These are phyloP conservation scores for Ellobium chinense DNA, from an alignment of 2,888 invertebrate genomes.

Conservation along the genomic window DNA sequence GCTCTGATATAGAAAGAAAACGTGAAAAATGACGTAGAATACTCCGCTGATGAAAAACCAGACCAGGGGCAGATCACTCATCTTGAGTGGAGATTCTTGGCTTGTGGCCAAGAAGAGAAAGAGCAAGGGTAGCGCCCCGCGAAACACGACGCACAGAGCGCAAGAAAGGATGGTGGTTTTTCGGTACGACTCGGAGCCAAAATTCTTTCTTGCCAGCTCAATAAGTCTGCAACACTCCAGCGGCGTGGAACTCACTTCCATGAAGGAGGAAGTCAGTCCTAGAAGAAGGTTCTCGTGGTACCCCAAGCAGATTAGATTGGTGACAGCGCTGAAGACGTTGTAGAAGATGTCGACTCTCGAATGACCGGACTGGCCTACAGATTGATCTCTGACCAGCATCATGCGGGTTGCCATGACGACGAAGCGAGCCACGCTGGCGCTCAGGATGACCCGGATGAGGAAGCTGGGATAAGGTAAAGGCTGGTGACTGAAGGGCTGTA, in stretches of 20 bases:
- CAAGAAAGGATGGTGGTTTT: conserved; percentile 5
- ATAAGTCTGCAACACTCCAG: not conserved
- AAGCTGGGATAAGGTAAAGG: conserved; percentile 19
- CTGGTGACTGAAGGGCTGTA: conserved; percentile 29
- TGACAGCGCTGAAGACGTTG: not conserved
- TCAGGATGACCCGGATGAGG: conserved; percentile 22
- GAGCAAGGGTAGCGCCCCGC: not conserved
- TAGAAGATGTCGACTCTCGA: not conserved
- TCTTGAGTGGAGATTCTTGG: conserved; percentile 16
- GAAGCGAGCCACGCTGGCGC: conserved; percentile 4
- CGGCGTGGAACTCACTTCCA: conserved; percentile 14
- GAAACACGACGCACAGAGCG: not conserved
- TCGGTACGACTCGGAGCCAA: not conserved
- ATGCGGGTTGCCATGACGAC: conserved; percentile 17
- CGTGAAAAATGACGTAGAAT: not conserved
- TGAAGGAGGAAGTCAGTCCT: conserved; percentile 6
- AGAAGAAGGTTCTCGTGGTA: conserved; percentile 28
- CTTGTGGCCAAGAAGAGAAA: conserved; percentile 4
- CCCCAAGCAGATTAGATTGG: not conserved
- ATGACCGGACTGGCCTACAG: conserved; percentile 18
- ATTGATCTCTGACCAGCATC: conserved; percentile 19
- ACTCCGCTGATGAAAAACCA: not conserved
- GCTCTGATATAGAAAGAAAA: not conserved
- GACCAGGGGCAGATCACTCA: conserved; percentile 9
- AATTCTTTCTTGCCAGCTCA: not conserved